A percentile compares a stretch with the other conserved stretches of the same genome.
Evolutionary conservation across 1,140 invertebrate species (phyloP).

Genomic region (Pollicipes pollicipes): DNA sequence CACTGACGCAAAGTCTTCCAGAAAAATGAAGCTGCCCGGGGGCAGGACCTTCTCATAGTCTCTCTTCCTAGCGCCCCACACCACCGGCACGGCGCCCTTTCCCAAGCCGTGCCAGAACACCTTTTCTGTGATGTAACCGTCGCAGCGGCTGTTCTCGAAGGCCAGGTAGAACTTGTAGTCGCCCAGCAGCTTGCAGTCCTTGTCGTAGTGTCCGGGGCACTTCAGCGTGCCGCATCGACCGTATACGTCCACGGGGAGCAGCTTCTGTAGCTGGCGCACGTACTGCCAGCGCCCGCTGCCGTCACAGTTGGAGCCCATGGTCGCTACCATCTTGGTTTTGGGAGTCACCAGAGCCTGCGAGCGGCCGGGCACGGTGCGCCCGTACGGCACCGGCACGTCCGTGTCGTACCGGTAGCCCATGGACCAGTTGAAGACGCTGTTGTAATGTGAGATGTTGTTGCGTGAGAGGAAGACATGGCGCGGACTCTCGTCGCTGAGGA

Average conservation of each 20-base stretch:
- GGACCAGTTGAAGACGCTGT: conserved; percentile 48
- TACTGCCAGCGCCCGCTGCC: conserved; percentile 39
- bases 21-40: conserved; percentile 26
- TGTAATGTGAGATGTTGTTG: conserved; percentile 28
- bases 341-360: conserved; percentile 6
- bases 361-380: conserved; percentile 30
- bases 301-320: conserved; percentile 44
- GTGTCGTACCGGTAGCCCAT: conserved; percentile 51
- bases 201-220: conserved; percentile 38
- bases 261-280: conserved; percentile 34
- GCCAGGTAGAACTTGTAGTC: conserved; percentile 54
- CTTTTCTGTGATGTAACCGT: conserved; percentile 53
- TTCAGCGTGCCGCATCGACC: conserved; percentile 32
- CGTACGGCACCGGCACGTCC: conserved; percentile 49
- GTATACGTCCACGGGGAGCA: conserved; percentile 37
- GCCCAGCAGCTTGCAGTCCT: conserved; percentile 35
- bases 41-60: conserved; percentile 25
- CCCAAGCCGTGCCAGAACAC: conserved; percentile 32
- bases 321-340: conserved; percentile 28
- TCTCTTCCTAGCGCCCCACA: conserved; percentile 29
- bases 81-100: conserved; percentile 30
- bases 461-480: conserved; percentile 31
- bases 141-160: conserved; percentile 52
- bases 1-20: conserved; percentile 24
- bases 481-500: conserved; percentile 41